These are phyloP conservation scores for Drosophila cognata DNA, from an alignment of 2,888 invertebrate genomes.

Conservation along the genomic window DNA sequence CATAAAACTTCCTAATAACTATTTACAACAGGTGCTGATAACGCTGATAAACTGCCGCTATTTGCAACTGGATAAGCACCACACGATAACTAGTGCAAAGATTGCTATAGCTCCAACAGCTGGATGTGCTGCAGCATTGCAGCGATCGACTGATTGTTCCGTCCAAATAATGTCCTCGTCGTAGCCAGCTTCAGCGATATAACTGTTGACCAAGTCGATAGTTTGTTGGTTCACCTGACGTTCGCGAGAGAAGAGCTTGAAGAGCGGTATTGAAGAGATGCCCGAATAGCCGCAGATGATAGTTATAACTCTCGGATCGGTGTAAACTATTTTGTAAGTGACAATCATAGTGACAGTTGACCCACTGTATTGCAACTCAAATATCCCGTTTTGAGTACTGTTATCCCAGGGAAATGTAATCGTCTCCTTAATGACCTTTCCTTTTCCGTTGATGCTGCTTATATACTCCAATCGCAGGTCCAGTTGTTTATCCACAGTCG, in stretches of 20 bases:
- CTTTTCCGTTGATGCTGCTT: slow-evolving; percentile 43
- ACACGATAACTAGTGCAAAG: slow-evolving; percentile 7
- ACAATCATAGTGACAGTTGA: slow-evolving; percentile 3
- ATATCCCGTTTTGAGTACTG: slow-evolving; percentile 50
- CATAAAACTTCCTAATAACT: neutral
- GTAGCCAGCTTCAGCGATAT: slow-evolving; percentile 5
- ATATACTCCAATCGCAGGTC: slow-evolving; percentile 54
- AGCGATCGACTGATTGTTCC: slow-evolving; percentile 49
- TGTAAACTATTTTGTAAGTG: slow-evolving; percentile 54
- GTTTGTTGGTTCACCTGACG: slow-evolving; percentile 1
- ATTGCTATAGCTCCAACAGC: neutral
- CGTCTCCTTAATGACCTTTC: slow-evolving; percentile 37
- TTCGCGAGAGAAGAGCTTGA: slow-evolving; percentile 57
- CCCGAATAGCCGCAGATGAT: slow-evolving; percentile 62
- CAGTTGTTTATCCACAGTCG: slow-evolving; percentile 22
- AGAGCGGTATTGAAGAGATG: slow-evolving; percentile 47
- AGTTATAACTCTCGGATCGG: slow-evolving; percentile 32
- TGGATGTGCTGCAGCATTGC: slow-evolving; percentile 36
- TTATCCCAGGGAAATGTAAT: slow-evolving; percentile 61
- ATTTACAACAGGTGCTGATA: neutral
- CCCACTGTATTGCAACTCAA: slow-evolving; percentile 42
- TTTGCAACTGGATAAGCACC: neutral
- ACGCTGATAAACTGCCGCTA: neutral
- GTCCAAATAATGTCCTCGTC: slow-evolving; percentile 49
- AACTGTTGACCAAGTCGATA: slow-evolving; percentile 1